phyloP scores from a whole-genome alignment of 2,888 invertebrate species.

The Eugnorisma glareosa region DNA sequence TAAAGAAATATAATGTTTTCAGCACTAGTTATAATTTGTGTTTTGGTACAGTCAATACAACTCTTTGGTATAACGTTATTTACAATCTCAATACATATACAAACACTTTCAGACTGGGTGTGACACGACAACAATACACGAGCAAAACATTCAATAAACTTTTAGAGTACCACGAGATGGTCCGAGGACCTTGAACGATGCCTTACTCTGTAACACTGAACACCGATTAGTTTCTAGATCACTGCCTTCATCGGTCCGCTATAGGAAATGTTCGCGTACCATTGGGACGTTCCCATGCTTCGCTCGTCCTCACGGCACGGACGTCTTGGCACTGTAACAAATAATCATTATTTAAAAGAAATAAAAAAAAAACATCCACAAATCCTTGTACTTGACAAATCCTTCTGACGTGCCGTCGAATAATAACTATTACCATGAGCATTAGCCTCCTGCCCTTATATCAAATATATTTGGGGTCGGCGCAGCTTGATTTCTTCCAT shows the following conservation, averaged over 20 bases:
- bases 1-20: not conserved
- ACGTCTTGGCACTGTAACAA: conserved; percentile 87
- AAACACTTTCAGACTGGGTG: conserved; percentile 4
- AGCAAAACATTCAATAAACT: conserved; percentile 35
- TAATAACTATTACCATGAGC: not conserved
- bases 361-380: not conserved
- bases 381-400: not conserved
- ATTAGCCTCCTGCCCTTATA: not conserved
- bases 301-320: conserved; percentile 85
- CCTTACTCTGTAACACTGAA: conserved; percentile 53
- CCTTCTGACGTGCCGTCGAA: not conserved
- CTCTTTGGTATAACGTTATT: conserved; percentile 64
- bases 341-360: conserved; percentile 39
- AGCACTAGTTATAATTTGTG: not conserved
- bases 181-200: conserved; percentile 4
- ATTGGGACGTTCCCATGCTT: conserved; percentile 73
- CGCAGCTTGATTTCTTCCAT: not conserved
- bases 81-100: conserved; percentile 50
- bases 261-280: conserved; percentile 83
- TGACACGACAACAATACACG: conserved; percentile 25
- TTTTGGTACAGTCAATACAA: conserved; percentile 21
- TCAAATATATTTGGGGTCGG: not conserved
- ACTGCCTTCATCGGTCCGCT: conserved; percentile 46
- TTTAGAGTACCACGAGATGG: conserved; percentile 20
- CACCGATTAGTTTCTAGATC: conserved; percentile 48